Conservation (phyloP, 2,797 vertebrate genomes). For the Thaleichthys pacificus region DNA sequence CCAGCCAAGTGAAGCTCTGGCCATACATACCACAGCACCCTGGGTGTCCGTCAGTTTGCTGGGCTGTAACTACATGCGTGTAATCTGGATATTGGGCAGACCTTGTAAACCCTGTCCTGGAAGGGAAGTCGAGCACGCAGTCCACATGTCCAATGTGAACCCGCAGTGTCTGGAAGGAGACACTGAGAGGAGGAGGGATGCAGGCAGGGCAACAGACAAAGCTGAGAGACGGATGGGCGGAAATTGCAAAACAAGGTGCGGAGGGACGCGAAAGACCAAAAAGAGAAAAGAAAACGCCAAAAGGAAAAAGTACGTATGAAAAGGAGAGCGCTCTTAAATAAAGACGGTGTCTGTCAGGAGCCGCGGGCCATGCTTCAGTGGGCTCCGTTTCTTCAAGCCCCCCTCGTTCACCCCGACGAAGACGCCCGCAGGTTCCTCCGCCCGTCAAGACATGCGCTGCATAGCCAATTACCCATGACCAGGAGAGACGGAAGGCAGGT, state of each 20-base stretch:
- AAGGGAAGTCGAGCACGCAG: conserved; percentile 27
- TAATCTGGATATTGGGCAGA: conserved; percentile 61
- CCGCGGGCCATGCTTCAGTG: conserved; percentile 35
- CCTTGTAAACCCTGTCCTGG: conserved; percentile 41
- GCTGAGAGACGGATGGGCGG: background rate
- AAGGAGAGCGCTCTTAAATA: background rate
- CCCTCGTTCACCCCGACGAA: conserved; percentile 23
- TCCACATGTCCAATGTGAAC: conserved; percentile 19
- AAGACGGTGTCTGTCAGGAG: background rate
- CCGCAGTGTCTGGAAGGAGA: conserved; percentile 22
- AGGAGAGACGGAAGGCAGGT: conserved; percentile 35
- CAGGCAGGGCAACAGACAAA: conserved; percentile 9
- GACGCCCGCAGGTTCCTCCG: conserved; percentile 51
- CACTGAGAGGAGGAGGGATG: conserved; percentile 33
- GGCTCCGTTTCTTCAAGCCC: conserved; percentile 37
- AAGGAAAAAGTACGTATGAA: conserved; percentile 36
- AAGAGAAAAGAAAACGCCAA: background rate
- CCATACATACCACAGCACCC: conserved; percentile 32
- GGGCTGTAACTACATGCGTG: conserved; percentile 60
- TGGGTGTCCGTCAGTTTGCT: conserved; percentile 56
- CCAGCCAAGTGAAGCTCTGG: background rate
- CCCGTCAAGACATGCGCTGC: conserved; percentile 40
- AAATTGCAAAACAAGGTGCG: background rate
- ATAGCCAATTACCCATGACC: conserved; percentile 58
- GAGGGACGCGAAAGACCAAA: background rate